Conservation (phyloP, 2,888 invertebrate species). For the Rotaria sp. region DNA sequence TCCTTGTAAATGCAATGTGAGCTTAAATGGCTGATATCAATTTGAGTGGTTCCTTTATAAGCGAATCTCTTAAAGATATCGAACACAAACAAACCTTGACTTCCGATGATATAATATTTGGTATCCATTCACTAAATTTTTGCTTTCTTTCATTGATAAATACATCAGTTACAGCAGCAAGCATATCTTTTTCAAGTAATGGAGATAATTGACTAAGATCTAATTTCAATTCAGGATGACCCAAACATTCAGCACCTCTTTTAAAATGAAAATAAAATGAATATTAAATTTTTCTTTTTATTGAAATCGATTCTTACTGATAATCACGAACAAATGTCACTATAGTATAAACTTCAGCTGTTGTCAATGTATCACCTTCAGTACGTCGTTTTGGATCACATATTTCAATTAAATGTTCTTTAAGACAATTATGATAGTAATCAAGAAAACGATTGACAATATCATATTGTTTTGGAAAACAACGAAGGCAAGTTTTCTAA, state of each 20-base stretch:
- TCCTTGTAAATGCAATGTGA: too few species aligned
- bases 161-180: not conserved
- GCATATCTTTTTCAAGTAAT: slow-evolving; percentile 24
- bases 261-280: slow-evolving; percentile 51
- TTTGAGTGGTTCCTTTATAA: too few species aligned
- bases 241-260: slow-evolving; percentile 74
- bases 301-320: not conserved
- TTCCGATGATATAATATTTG: not conserved
- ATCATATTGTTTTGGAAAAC: slow-evolving; percentile 88
- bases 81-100: not conserved
- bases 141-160: slow-evolving; percentile 15
- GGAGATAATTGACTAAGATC: slow-evolving; percentile 62
- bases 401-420: slow-evolving; percentile 45
- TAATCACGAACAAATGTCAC: slow-evolving; percentile 11
- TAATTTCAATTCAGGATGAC: slow-evolving; percentile 69
- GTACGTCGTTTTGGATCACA: slow-evolving; percentile 23
- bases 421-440: slow-evolving; percentile 82
- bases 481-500: slow-evolving; percentile 63
- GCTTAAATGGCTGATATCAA: too few species aligned
- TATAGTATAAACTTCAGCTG: not conserved
- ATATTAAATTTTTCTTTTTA: not conserved
- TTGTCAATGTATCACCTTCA: slow-evolving; percentile 21
- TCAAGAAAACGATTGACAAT: slow-evolving; percentile 81
- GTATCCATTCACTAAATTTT: slow-evolving; percentile 15
- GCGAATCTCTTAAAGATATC: not conserved